Conservation (phyloP, 2,888 invertebrate genomes). For the Disparrhopalites patrizii region DNA sequence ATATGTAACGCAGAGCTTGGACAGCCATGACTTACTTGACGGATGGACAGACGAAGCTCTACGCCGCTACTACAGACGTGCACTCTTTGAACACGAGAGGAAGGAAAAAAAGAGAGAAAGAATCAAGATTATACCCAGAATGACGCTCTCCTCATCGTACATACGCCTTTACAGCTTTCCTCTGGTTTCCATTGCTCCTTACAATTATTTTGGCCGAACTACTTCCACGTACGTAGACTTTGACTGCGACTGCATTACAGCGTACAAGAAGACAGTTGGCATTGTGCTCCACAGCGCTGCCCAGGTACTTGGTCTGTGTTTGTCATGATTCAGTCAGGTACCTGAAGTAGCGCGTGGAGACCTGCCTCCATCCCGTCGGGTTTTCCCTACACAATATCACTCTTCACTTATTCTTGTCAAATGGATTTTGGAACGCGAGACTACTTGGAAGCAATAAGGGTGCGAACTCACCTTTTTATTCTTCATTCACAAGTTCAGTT, state of each 20-base stretch:
- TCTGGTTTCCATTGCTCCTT: neutral
- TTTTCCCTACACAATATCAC: constrained; percentile 11
- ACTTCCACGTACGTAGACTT: neutral
- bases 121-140: neutral
- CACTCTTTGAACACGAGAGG: neutral
- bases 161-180: neutral
- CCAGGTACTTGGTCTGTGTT: constrained; percentile 74
- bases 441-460: constrained; percentile 6
- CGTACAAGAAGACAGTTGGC: constrained; percentile 11
- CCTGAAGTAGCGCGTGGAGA: constrained; percentile 98
- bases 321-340: constrained; percentile 75
- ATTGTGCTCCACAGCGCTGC: constrained; percentile 41
- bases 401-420: constrained; percentile 1
- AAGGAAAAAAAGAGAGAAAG: constrained; percentile 8
- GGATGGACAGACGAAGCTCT: constrained; percentile 2
- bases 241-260: neutral
- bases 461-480: constrained; percentile 10
- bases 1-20: constrained; percentile 8
- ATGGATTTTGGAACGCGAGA: neutral
- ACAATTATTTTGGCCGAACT: neutral
- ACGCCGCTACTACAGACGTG: neutral
- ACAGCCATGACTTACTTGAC: constrained; percentile 11
- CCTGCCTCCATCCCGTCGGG: constrained; percentile 50
- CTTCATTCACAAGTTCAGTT: constrained; percentile 2
- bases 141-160: neutral